Evolutionary conservation across 2,113 vertebrate genomes (phyloP).

Genomic region (Pan paniscus): DNA sequence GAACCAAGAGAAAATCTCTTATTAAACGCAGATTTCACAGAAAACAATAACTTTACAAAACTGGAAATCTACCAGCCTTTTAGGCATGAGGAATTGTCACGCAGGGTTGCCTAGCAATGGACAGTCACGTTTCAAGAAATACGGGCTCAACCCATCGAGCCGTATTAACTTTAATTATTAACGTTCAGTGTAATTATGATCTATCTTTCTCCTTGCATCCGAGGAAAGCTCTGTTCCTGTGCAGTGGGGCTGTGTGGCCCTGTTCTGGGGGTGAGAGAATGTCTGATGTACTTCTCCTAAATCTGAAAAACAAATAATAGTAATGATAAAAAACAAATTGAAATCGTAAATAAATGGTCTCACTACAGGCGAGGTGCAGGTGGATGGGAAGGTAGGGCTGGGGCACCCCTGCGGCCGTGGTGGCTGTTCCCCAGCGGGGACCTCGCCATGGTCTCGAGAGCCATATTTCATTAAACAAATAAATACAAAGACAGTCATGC

Average conservation of each 20-base stretch:
- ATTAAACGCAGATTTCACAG: not conserved
- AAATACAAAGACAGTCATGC: not conserved
- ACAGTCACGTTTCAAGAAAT: not conserved
- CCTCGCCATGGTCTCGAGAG: not conserved
- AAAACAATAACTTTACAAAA: not conserved
- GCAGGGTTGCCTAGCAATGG: not conserved
- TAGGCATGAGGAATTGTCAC: not conserved
- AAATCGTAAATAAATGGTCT: constrained; percentile 61
- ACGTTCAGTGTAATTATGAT: not conserved
- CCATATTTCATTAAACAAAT: constrained; percentile 22
- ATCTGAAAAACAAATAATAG: constrained; percentile 63
- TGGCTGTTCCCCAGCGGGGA: not conserved
- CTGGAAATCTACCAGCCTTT: not conserved
- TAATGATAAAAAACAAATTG: constrained; percentile 54
- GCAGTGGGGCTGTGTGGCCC: not conserved
- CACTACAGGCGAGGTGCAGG: not conserved
- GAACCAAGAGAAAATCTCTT: not conserved
- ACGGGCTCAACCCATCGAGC: not conserved
- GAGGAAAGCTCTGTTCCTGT: constrained; percentile 5
- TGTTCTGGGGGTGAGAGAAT: not conserved
- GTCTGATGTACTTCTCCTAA: constrained; percentile 38
- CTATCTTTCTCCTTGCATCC: constrained; percentile 23
- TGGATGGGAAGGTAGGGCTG: not conserved
- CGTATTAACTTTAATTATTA: not conserved
- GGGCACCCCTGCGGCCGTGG: not conserved